Conservation (phyloP, 1,140 invertebrate genomes). For the Drosophila nebulosa region DNA sequence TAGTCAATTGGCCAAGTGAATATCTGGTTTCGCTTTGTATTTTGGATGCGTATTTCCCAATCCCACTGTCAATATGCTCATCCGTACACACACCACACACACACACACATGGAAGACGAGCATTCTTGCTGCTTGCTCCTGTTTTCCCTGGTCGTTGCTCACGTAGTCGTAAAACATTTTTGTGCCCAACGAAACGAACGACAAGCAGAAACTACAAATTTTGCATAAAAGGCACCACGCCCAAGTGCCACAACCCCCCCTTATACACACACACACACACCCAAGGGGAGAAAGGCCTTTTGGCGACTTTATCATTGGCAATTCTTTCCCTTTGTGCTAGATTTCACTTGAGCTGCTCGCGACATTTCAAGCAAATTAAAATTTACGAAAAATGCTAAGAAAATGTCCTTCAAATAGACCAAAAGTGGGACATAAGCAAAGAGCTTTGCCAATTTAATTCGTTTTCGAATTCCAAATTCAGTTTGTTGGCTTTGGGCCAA, state of each 20-base stretch:
- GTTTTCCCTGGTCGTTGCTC: conserved; percentile 13
- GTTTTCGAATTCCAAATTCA: conserved; percentile 38
- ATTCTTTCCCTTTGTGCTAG: conserved; percentile 11
- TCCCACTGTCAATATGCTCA: conserved; percentile 40
- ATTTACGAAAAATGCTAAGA: conserved; percentile 20
- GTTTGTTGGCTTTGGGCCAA: conserved; percentile 48
- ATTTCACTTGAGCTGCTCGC: conserved; percentile 24
- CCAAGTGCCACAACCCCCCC: background rate
- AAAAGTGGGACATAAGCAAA: background rate
- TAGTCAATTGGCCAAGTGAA: conserved; percentile 49
- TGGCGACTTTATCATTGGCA: conserved; percentile 32
- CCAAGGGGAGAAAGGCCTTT: conserved; percentile 13
- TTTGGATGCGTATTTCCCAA: conserved; percentile 45
- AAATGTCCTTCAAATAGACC: conserved; percentile 29
- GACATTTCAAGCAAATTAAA: conserved; percentile 55
- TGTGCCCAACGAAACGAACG: conserved; percentile 12
- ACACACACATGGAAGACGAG: background rate
- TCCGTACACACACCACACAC: background rate
- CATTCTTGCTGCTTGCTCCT: background rate
- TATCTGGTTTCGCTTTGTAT: conserved; percentile 46
- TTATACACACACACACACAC: background rate
- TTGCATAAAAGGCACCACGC: conserved; percentile 16
- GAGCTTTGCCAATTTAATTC: conserved; percentile 52
- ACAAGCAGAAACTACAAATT: conserved; percentile 41
- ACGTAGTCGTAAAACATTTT: conserved; percentile 56